Evolutionary conservation across 2,888 invertebrate species (phyloP), one percentile per base, ranked within the genome.

Genomic region (Gisinianus flammeolus): DNA sequence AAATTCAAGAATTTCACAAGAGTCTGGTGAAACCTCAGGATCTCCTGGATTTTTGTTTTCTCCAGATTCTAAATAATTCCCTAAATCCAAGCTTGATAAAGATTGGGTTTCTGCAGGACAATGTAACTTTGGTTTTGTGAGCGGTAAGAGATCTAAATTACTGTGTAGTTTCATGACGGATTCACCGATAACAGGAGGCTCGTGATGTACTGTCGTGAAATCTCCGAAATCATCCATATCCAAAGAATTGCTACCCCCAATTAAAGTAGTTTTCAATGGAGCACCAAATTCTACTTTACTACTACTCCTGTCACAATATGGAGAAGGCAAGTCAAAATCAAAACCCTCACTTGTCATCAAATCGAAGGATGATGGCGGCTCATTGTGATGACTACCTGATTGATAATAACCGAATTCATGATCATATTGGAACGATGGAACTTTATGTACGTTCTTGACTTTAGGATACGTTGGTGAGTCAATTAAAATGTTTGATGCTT

Each of bases 61-160:
- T 64, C 68, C 33, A 62, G 28, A 44, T 52, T 77, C 74, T 22
- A 62, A 78, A 74, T 82, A 83, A 76, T 69, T 81, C 19, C 84
- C 83, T 33, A 84, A 78, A 64, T 84, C 83, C 58, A 84, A 78
- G 67, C 84, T 84, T 54, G 82, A 79, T 62, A 84, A 78, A 3
- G 84, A 84, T 26, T 82, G 81, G 8, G 84, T 83, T 80, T 84
- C 84, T n/a, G 83, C 83, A n/a, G 83, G 80, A 24, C 73, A 73
- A 16, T 70, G 24, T 3, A 26, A 24, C 10, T 30, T 30, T 12
- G 28, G 66, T 24, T 80, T 70, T 12, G 10, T 22, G 3, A 52
- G 69, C 28, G 54, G 64, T 64, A 74, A 54, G 64, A 72, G 68
- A 62, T 69, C 74, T 64, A 62, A 77, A 54, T 22, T 78, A 69